Conservation (phyloP, 2,797 vertebrate genomes). For the Sandelia bainsii region DNA sequence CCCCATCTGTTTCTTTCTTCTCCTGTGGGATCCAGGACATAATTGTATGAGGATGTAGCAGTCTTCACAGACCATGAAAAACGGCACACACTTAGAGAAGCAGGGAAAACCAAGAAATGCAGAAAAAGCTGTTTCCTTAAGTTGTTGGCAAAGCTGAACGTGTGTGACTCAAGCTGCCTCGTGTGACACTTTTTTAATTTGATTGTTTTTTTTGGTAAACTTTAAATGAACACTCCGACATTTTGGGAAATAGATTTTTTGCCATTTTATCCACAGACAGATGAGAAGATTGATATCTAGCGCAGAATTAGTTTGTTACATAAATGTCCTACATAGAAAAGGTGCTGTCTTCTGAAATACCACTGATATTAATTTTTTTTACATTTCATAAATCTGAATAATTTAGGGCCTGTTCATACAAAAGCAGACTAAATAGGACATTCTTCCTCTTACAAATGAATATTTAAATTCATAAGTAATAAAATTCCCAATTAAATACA, state of each 20-base stretch:
- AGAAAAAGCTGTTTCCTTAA: conserved; percentile 20
- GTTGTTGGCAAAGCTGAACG: conserved; percentile 13
- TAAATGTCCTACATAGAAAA: conserved; percentile 49
- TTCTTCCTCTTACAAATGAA: background rate
- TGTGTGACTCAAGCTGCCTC: conserved; percentile 22
- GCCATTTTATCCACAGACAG: conserved; percentile 28
- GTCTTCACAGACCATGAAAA: conserved; percentile 50
- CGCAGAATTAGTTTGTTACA: conserved; percentile 31
- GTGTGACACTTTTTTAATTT: conserved; percentile 11
- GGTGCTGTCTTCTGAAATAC: conserved; percentile 28
- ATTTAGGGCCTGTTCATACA: background rate
- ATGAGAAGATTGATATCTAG: conserved; percentile 40
- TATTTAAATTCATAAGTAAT: background rate
- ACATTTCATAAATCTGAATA: conserved; percentile 20
- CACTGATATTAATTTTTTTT: conserved; percentile 12
- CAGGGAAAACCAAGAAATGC: conserved; percentile 22
- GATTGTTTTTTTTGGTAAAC: conserved; percentile 24
- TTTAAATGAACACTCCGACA: conserved; percentile 25
- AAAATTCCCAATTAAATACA: background rate
- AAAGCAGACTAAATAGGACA: background rate
- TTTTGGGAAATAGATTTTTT: conserved; percentile 17
- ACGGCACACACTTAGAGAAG: conserved; percentile 14
- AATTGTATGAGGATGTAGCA: conserved; percentile 46
- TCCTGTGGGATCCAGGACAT: conserved; percentile 54
- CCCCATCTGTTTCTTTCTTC: conserved; percentile 53